Conservation (phyloP, 1,140 invertebrate species). For the Drosophila insularis region DNA sequence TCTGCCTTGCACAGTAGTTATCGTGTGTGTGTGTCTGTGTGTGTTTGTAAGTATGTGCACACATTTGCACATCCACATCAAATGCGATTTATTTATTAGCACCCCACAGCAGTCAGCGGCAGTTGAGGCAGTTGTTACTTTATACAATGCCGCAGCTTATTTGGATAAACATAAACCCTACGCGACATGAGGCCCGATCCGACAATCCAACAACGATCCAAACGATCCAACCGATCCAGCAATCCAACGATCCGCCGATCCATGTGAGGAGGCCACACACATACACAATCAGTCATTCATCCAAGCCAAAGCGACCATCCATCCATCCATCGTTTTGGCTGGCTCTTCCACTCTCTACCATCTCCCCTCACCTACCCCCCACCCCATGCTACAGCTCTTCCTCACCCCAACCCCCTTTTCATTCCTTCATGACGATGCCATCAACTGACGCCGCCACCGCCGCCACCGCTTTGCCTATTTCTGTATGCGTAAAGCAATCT, state of each 20-base stretch:
- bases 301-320: constrained; percentile 32
- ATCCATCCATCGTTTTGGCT: constrained; percentile 46
- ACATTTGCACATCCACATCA: constrained; percentile 40
- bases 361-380: not conserved
- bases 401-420: too few species aligned
- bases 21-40: constrained; percentile 20
- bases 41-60: not conserved
- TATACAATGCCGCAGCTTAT: constrained; percentile 68
- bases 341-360: constrained; percentile 47
- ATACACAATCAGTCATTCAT: constrained; percentile 43
- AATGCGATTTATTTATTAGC: constrained; percentile 78
- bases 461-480: constrained; percentile 54
- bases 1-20: constrained; percentile 53
- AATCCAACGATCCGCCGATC: constrained; percentile 25
- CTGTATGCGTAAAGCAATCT: constrained; percentile 80
- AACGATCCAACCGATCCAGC: not conserved
- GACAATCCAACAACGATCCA: not conserved
- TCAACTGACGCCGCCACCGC: not conserved
- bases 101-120: constrained; percentile 53
- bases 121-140: constrained; percentile 50
- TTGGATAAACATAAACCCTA: constrained; percentile 74
- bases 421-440: not conserved
- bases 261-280: constrained; percentile 53
- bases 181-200: constrained; percentile 30
- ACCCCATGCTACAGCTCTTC: too few species aligned